These are phyloP conservation scores for Odocoileus virginianus DNA, from an alignment of 2,113 vertebrate species.

Conservation along the genomic window DNA sequence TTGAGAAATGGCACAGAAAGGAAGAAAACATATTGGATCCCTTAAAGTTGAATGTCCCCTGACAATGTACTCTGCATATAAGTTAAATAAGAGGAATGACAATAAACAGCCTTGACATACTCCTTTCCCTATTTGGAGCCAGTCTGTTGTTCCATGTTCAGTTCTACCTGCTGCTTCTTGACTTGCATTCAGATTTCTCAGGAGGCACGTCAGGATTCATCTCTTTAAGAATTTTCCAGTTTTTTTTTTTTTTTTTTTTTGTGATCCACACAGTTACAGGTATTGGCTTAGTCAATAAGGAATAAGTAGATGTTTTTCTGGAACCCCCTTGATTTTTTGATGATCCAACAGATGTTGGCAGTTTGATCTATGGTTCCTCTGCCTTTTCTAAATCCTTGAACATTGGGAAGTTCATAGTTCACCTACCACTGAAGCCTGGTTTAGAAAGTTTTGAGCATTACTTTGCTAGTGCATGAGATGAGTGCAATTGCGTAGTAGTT, in stretches of 20 bases:
- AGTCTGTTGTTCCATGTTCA: background rate
- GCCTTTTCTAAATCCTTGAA: background rate
- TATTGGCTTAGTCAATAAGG: background rate
- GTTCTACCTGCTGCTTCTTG: background rate
- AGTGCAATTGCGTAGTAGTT: background rate
- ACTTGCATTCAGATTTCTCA: background rate
- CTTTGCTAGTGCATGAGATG: background rate
- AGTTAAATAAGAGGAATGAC: background rate
- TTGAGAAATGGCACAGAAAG: background rate
- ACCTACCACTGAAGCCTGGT: background rate
- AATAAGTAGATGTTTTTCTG: background rate
- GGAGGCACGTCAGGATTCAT: background rate
- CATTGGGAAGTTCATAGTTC: background rate
- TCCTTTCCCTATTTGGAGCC: background rate
- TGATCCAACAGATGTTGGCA: background rate
- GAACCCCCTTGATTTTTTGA: background rate
- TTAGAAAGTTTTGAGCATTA: background rate
- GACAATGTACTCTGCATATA: background rate
- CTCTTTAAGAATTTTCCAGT: background rate
- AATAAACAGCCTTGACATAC: background rate
- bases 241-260: background rate
- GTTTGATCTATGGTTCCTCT: background rate
- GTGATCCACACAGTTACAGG: background rate
- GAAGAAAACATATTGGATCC: background rate
- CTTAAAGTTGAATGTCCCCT: background rate